Percentiles rank a stretch among this genome's conserved stretches.
Conservation (phyloP, 2,113 vertebrate genomes). For the Melierax canorus region DNA sequence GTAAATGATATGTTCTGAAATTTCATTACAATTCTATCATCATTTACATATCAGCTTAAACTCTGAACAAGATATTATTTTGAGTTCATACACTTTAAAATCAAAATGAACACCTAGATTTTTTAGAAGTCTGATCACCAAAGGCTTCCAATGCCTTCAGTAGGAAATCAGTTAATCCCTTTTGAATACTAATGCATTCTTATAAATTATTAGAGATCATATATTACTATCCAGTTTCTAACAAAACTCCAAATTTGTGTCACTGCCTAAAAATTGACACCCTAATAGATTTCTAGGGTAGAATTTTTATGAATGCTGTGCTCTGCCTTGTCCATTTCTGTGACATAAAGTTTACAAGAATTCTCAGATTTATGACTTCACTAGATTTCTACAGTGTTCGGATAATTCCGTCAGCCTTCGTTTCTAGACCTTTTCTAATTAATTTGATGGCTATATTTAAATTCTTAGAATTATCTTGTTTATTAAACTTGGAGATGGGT, state of each 20-base stretch:
- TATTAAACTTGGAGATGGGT: neutral
- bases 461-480: neutral
- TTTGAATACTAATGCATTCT: neutral
- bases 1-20: neutral
- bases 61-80: neutral
- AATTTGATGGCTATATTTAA: neutral
- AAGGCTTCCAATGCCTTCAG: neutral
- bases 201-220: neutral
- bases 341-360: neutral
- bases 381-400: rapidly evolving
- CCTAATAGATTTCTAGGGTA: neutral
- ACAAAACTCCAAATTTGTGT: neutral
- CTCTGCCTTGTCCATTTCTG: neutral
- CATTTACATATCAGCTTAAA: neutral
- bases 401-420: neutral
- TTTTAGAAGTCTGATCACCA: neutral
- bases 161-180: neutral
- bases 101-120: neutral
- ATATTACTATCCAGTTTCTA: neutral
- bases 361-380: neutral
- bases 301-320: neutral
- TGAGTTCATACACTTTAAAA: neutral
- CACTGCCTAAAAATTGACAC: neutral
- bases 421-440: neutral
- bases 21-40: neutral